phyloP scores from a whole-genome alignment of 2,113 vertebrate species.

The Stercorarius parasiticus region DNA sequence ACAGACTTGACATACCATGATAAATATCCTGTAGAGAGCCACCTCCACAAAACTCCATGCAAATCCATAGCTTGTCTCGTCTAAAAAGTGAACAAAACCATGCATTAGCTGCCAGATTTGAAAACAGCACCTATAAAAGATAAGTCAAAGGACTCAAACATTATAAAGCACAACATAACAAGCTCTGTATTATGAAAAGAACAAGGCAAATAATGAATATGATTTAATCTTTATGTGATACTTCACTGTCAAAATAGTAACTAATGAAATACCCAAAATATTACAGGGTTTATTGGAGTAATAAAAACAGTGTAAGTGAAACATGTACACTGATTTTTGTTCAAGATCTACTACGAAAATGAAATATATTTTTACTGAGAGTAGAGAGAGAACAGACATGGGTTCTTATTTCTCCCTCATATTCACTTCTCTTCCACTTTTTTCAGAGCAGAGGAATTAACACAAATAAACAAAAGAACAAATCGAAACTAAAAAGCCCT shows the following conservation, averaged over 20 bases:
- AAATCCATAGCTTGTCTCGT: slow-evolving; percentile 98
- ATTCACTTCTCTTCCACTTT: background rate
- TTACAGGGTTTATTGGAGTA: background rate
- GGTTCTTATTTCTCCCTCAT: background rate
- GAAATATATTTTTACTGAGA: background rate
- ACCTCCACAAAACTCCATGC: slow-evolving; percentile 98
- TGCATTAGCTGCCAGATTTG: background rate
- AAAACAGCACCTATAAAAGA: background rate
- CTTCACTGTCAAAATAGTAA: background rate
- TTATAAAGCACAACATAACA: background rate
- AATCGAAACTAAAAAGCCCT: background rate
- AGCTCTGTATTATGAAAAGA: background rate
- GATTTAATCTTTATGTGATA: background rate
- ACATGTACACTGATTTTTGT: background rate
- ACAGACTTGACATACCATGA: slow-evolving; percentile 81
- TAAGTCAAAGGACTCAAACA: background rate
- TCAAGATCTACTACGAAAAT: background rate
- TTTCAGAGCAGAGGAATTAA: background rate
- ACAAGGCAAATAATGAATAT: background rate
- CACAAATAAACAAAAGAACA: background rate
- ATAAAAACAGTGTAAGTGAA: background rate
- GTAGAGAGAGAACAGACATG: background rate
- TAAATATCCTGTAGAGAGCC: slow-evolving; percentile 90
- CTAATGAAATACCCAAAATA: background rate
- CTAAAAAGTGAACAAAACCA: slow-evolving; percentile 73